Base-by-base conservation (phyloP, 2,797 vertebrate genomes). In the Ctenopoma kingsleyae region DNA sequence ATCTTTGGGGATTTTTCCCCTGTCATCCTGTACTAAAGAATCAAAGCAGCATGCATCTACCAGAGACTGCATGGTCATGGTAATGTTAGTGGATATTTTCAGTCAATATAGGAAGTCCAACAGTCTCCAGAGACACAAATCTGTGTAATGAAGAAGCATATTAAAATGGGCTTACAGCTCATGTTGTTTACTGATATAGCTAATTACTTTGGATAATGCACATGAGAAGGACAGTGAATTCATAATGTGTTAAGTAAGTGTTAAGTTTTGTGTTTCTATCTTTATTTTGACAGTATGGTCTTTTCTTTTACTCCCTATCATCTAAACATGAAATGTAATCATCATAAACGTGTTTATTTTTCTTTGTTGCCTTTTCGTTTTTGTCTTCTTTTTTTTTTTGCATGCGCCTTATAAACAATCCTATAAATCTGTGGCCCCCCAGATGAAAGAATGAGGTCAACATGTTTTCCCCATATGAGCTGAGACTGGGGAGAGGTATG, bases 381-480 rank as follows among this genome's bases (percentile, higher is more conserved):
- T 52, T 53, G 25, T 58, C 48, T 53, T 52, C n/a, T n/a, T n/a
- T n/a, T n/a, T n/a, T n/a, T 65, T 71, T 72, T 22, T 36, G 20
- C 78, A 65, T 25, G 30, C 30, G 51, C 57, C 69, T 71, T 38
- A 38, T 27, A 67, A 90, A 87, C 71, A 78, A 69, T 76, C 79
- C 77, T 60, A 52, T 85, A 83, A 87, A 84, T 83, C 52, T 71
- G 57, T 54, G 75, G 63, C 38, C 17, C 73, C 69, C 48, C 32
- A 1, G 46, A 76, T 92, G 89, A 91, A 91, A 90, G 87, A 92
- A 93, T 89, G 83, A 89, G 90, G 89, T 87, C 89, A 89, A 74
- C 89, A 55, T 80, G 75, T 87, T 86, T 82, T 63, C 76, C 72
- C 76, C 79, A 66, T 71, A 72, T 66, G 71, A 76, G 64, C 11